A percentile compares a stretch with the other conserved stretches of the same genome.
Conservation (phyloP, 1,140 invertebrate species). For the Elymnias hypermnestra region DNA sequence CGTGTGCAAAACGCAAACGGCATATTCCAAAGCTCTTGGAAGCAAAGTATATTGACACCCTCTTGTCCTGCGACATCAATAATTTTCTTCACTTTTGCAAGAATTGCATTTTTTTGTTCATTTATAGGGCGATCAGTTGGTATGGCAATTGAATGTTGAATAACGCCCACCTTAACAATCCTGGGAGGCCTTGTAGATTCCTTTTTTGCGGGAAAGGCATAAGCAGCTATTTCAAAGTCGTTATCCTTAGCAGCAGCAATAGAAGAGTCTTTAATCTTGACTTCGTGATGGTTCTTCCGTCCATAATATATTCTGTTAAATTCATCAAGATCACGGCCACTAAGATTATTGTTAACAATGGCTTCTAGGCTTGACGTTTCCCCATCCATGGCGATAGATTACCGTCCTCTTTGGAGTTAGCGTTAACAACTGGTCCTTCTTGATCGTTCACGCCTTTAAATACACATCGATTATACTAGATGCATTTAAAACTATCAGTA, state of each 20-base stretch:
- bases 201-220: conserved; percentile 79
- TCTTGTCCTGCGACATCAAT: conserved; percentile 88
- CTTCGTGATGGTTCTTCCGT: conserved; percentile 48
- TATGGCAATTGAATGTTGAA: conserved; percentile 92
- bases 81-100: conserved; percentile 86
- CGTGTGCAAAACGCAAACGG: conserved; percentile 99
- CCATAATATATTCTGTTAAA: conserved; percentile 89
- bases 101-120: conserved; percentile 89
- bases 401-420: conserved; percentile 18
- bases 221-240: conserved; percentile 89
- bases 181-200: conserved; percentile 83
- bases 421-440: conserved; percentile 30
- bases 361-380: conserved; percentile 62
- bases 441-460: conserved; percentile 41
- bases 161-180: conserved; percentile 89
- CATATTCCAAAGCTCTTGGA: conserved; percentile 99
- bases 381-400: conserved; percentile 41
- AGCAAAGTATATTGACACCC: conserved; percentile 94
- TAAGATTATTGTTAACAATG: conserved; percentile 61
- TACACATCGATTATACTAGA: conserved; percentile 29
- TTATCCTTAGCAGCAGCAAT: conserved; percentile 65
- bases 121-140: conserved; percentile 86
- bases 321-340: conserved; percentile 81
- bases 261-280: conserved; percentile 54
- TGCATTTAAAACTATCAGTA: conserved; percentile 34